Conservation (phyloP, 23 tunicate genomes). For the Trididemnum clinides region DNA sequence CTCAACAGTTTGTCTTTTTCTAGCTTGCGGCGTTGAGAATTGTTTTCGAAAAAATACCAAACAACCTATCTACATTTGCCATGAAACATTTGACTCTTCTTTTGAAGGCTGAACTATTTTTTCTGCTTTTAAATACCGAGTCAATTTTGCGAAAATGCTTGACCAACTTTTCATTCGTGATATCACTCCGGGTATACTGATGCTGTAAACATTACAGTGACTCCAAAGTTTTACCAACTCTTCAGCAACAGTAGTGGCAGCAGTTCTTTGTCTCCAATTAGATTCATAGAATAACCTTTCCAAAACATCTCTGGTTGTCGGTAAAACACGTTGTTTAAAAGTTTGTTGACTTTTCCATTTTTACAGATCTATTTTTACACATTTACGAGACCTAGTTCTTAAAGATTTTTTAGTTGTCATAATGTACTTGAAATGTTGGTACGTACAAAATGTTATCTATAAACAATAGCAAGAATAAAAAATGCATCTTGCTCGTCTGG, state of each 20-base stretch:
- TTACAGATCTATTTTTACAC: background rate
- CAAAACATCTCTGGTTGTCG: constrained; percentile 26
- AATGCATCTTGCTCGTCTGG: background rate
- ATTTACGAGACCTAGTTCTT: background rate
- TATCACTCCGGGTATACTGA: background rate
- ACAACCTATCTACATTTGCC: background rate
- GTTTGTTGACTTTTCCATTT: background rate
- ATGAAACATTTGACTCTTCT: background rate
- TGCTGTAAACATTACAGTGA: constrained; percentile 19
- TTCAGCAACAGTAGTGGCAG: background rate
- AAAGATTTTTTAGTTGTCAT: background rate
- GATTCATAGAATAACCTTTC: background rate
- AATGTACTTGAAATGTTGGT: background rate
- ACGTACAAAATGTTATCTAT: background rate
- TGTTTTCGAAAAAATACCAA: constrained; percentile 5
- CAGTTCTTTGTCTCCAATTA: background rate
- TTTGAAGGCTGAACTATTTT: background rate
- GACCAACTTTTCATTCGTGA: too few species aligned
- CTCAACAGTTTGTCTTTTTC: background rate
- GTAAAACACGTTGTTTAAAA: background rate
- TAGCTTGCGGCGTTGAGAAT: background rate
- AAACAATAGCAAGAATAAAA: background rate
- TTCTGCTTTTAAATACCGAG: background rate
- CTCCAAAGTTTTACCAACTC: constrained; percentile 17
- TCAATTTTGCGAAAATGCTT: background rate